Base-by-base conservation (phyloP, 2,888 invertebrate genomes). In the Cinara cedri region DNA sequence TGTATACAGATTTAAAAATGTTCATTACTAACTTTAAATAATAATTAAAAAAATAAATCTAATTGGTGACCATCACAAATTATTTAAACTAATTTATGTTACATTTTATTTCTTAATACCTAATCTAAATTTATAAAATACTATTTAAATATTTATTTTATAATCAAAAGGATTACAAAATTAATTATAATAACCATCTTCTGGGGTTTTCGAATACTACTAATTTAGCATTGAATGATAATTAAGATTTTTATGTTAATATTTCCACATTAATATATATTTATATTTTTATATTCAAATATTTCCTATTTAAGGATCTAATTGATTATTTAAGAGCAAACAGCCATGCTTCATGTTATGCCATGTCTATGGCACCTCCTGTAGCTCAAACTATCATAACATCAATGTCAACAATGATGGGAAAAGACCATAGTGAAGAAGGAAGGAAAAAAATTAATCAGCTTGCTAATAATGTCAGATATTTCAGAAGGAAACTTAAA, bases 331-430 rank as follows among this genome's bases (percentile, higher is more conserved):
- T 98, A 83, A 89, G 94, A 83, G 88, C 89, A 71, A 86, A 91
- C 83, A 96, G 97, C 82, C 94, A 95, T 86, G 95, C 94, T 78
- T 91, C 93, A 82, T 89, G 91, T 83, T 97, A 98, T 87, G 96
- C 95, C 62, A 89, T 91, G 83, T 89, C 92, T 72, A 95, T 98
- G 93, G 90, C 97, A 57, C 93, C 98, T 76, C 93, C 96, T 10
- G 90, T 98, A 63, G 93, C 92, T 19, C 93, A 94, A 85, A 98
- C 98, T 88, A 93, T 98, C 84, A 90, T 95, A 84, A 89, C 93
- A 72, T 93, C 95, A 81, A 93, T 97, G 92, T 90, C 88, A 84
- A 94, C 93, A 82, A 93, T 97, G 81, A 92, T 93, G 91, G 95
- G 95, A 11, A 87, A 89, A 85, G 93, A 95, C 86, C 93, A 93